A percentile compares a stretch with the other conserved stretches of the same genome.
These are phyloP conservation scores for Urocolius indicus DNA, from an alignment of 2,113 vertebrate genomes.

Conservation along the genomic window DNA sequence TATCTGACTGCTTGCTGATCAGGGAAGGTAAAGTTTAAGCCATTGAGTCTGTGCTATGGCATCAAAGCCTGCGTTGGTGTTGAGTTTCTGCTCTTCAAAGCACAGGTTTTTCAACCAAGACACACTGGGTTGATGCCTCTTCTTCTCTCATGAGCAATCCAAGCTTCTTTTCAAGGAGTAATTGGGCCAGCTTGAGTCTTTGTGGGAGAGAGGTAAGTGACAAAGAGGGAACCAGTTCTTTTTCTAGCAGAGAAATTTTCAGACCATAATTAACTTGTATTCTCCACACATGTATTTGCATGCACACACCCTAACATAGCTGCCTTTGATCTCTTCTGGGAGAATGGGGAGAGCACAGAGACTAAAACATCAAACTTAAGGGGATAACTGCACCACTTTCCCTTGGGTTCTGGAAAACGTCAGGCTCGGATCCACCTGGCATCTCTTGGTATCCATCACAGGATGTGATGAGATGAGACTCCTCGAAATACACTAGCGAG, in stretches of 20 bases:
- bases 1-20: background rate
- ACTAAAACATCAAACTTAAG: background rate
- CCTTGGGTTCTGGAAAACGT: background rate
- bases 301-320: background rate
- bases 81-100: background rate
- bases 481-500: background rate
- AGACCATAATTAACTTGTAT: background rate
- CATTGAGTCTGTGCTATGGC: background rate
- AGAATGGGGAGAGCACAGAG: background rate
- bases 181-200: background rate
- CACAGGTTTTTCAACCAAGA: background rate
- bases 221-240: background rate
- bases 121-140: background rate
- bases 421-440: background rate
- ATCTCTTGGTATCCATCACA: accelerated
- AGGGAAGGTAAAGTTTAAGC: background rate
- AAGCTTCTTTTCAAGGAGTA: background rate
- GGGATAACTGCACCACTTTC: background rate
- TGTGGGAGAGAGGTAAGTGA: background rate
- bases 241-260: background rate
- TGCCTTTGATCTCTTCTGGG: background rate
- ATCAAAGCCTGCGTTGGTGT: background rate
- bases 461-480: accelerated
- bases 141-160: background rate
- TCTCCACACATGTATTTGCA: background rate